Evolutionary conservation across 2,888 invertebrate species (phyloP).

Genomic region (Eutolmus rufibarbis): DNA sequence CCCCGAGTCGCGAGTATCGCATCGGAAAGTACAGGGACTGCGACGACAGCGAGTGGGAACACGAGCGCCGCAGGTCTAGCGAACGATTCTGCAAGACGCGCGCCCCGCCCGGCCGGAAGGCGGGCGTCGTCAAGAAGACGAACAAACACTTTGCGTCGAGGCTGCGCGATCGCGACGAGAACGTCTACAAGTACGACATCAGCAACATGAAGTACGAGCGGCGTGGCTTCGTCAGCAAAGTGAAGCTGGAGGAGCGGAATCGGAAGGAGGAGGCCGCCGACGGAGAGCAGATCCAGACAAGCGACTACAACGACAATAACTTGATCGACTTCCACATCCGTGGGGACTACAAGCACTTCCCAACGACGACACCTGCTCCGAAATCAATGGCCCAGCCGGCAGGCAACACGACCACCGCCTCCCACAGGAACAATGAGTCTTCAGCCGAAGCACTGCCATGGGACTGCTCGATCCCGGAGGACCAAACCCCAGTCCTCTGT

Average conservation of each 20-base stretch:
- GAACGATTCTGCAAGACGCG: slow-evolving; percentile 72
- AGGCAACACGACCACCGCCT: slow-evolving; percentile 8
- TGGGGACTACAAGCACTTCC: slow-evolving; percentile 43
- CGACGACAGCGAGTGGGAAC: slow-evolving; percentile 68
- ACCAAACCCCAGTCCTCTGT: slow-evolving; percentile 59
- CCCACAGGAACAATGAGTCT: slow-evolving; percentile 48
- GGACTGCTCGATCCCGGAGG: slow-evolving; percentile 57
- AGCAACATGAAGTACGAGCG: slow-evolving; percentile 60
- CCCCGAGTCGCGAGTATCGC: slow-evolving; percentile 63
- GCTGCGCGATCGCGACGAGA: slow-evolving; percentile 54
- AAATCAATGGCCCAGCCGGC: background rate
- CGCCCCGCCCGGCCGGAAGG: slow-evolving; percentile 66
- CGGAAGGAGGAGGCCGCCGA: slow-evolving; percentile 52
- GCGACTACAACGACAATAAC: slow-evolving; percentile 62
- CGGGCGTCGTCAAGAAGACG: slow-evolving; percentile 58
- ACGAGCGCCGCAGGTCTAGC: slow-evolving; percentile 69
- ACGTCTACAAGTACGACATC: slow-evolving; percentile 61
- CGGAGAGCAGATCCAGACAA: slow-evolving; percentile 49
- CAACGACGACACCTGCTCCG: slow-evolving; percentile 44
- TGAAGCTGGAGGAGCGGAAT: slow-evolving; percentile 52
- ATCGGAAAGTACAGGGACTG: slow-evolving; percentile 59
- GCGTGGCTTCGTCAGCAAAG: slow-evolving; percentile 61
- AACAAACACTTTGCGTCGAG: slow-evolving; percentile 24
- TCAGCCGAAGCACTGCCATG: slow-evolving; percentile 61
- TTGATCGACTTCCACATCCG: slow-evolving; percentile 58